These are phyloP conservation scores for Cerastis leucographa DNA, from an alignment of 2,888 invertebrate genomes.

Conservation along the genomic window DNA sequence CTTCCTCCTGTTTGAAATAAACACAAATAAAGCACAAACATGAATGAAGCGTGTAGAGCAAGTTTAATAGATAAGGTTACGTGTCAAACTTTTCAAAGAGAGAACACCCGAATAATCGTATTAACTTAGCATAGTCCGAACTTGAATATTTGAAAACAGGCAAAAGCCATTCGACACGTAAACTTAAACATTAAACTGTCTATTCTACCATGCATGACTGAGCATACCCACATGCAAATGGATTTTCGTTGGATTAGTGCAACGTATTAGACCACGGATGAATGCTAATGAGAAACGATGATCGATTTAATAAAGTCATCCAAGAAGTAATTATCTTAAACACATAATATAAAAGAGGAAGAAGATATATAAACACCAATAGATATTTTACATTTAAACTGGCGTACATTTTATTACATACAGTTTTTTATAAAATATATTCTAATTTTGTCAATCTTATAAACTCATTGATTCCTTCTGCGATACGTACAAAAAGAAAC, in stretches of 20 bases:
- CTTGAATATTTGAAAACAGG: background rate
- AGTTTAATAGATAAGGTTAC: constrained; percentile 14
- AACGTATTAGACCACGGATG: constrained; percentile 56
- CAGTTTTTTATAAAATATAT: constrained; percentile 4
- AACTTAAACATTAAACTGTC: constrained; percentile 9
- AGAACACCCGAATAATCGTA: background rate
- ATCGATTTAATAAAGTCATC: constrained; percentile 4
- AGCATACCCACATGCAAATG: constrained; percentile 57
- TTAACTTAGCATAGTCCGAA: background rate
- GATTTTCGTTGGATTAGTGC: constrained; percentile 63
- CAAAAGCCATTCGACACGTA: constrained; percentile 7
- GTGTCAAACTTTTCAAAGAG: constrained; percentile 21
- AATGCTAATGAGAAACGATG: constrained; percentile 11
- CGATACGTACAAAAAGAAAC: background rate
- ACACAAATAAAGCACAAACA: constrained; percentile 30
- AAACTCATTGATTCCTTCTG: background rate
- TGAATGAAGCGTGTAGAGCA: constrained; percentile 17
- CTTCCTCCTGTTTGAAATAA: constrained; percentile 1
- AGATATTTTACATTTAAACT: background rate
- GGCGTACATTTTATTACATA: background rate
- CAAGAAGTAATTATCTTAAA: constrained; percentile 20
- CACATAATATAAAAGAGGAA: constrained; percentile 16
- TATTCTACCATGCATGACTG: constrained; percentile 44
- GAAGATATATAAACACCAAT: background rate
- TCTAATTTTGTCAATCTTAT: background rate